These are phyloP conservation scores for Hypocryptadius cinnamomeus DNA, from an alignment of 2,113 vertebrate genomes.

Conservation along the genomic window DNA sequence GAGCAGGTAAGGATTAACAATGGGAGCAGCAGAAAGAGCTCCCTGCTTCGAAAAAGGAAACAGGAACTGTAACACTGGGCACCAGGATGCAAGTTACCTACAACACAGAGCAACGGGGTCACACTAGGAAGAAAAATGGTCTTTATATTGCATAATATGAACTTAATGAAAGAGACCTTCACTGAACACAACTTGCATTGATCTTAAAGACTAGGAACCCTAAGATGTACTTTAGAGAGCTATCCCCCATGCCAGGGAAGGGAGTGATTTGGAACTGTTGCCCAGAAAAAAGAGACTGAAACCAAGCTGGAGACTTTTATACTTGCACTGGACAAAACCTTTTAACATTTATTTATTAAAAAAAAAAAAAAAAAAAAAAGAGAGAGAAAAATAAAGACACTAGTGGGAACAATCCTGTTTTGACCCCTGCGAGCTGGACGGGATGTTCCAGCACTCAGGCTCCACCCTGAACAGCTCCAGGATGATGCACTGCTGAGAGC, in stretches of 20 bases:
- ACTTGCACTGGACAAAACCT: not conserved
- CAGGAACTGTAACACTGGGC: not conserved
- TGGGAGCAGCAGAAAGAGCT: not conserved
- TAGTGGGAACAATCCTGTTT: not conserved
- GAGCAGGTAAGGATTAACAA: not conserved
- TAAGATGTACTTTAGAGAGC: not conserved
- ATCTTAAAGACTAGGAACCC: not conserved
- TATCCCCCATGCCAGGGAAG: not conserved
- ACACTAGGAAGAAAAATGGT: not conserved
- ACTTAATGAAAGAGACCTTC: not conserved
- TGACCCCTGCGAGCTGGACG: fast-evolving
- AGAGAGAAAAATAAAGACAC: not conserved
- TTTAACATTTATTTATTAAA: not conserved
- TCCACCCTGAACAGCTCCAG: not conserved
- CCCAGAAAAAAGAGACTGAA: not conserved
- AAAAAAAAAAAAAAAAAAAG: too few species aligned
- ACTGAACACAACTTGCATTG: not conserved
- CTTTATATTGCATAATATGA: not conserved
- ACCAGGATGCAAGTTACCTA: not conserved
- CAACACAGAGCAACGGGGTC: not conserved
- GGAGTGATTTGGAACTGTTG: not conserved
- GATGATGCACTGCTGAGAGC: not conserved
- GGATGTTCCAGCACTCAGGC: not conserved
- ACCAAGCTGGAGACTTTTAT: not conserved
- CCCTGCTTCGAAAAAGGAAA: not conserved